Evolutionary conservation across 2,113 vertebrate genomes (phyloP).

Genomic region (Apus apus): DNA sequence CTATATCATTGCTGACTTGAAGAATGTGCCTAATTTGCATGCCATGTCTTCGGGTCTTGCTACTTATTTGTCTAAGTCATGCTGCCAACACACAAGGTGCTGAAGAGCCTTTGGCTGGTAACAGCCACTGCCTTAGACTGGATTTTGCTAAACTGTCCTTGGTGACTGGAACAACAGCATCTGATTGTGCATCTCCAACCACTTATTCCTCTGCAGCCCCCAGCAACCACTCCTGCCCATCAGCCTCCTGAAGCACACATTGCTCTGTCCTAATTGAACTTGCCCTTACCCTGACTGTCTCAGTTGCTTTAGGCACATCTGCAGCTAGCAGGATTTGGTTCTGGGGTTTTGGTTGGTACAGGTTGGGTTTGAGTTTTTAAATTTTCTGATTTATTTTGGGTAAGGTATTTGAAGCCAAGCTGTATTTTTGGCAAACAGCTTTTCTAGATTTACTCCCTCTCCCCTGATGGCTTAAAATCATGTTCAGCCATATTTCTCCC

Average conservation of each 20-base stretch:
- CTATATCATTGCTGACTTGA: constrained; percentile 7
- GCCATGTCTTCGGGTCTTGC: not conserved
- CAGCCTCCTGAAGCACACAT: not conserved
- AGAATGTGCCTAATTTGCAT: constrained; percentile 8
- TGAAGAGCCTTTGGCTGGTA: not conserved
- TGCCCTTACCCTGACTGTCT: not conserved
- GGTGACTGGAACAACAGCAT: not conserved
- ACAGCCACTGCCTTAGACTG: not conserved
- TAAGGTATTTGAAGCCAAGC: not conserved
- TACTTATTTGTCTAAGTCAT: not conserved
- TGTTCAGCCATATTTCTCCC: not conserved
- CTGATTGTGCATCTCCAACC: not conserved
- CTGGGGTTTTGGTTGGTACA: not conserved
- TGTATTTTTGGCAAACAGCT: not conserved
- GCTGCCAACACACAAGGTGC: not conserved
- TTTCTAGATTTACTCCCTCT: not conserved
- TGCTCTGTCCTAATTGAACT: not conserved
- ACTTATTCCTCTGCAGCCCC: not conserved
- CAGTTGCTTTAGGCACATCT: not conserved
- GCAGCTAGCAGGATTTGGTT: not conserved
- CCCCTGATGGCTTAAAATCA: not conserved
- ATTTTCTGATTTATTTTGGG: not conserved
- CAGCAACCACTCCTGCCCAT: not conserved
- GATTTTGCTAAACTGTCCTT: not conserved
- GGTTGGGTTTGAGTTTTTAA: not conserved